These are phyloP conservation scores for Theristicus caerulescens DNA, from an alignment of 2,113 vertebrate species.

Conservation along the genomic window DNA sequence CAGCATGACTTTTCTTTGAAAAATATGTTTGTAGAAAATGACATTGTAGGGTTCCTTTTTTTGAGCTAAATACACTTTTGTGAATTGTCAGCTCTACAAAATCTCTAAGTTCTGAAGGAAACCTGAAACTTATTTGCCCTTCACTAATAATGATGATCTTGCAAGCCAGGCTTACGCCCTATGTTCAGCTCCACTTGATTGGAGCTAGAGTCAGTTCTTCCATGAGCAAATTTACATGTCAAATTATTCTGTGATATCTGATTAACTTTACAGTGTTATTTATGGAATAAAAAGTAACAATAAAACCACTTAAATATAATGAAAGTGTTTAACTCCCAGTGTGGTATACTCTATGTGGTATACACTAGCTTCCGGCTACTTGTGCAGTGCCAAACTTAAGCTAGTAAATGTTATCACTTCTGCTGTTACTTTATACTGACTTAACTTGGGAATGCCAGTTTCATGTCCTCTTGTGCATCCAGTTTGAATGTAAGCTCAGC, in stretches of 20 bases:
- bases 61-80: background rate
- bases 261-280: background rate
- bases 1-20: background rate
- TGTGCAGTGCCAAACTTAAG: background rate
- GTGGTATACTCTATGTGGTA: background rate
- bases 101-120: background rate
- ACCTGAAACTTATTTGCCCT: background rate
- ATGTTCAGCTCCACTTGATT: background rate
- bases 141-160: background rate
- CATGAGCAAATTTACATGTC: background rate
- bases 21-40: background rate
- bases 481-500: background rate
- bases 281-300: background rate
- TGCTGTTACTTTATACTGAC: background rate
- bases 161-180: background rate
- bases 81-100: background rate
- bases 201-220: background rate
- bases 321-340: background rate
- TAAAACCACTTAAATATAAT: background rate
- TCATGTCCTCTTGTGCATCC: background rate
- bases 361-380: background rate
- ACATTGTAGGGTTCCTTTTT: background rate
- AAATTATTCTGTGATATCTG: background rate
- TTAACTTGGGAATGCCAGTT: background rate
- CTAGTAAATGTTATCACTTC: background rate